Evolutionary conservation across 2,888 invertebrate genomes (phyloP).

Genomic region (Leucozona laternaria): DNA sequence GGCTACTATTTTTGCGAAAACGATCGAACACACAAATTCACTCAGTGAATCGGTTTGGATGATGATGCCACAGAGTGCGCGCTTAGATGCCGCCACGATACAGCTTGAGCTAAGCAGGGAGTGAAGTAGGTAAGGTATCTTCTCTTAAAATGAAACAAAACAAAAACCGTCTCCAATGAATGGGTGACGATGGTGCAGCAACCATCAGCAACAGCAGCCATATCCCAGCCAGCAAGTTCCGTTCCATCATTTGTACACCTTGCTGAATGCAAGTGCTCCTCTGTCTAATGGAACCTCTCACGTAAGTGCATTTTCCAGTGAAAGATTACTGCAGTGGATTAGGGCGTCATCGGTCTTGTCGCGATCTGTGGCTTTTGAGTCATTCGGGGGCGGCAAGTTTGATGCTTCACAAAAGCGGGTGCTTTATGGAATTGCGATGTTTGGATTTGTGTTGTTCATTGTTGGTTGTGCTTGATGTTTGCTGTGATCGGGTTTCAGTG

Average conservation of each 20-base stretch:
- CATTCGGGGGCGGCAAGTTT: conserved; percentile 58
- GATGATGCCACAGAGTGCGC: conserved; percentile 67
- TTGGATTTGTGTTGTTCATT: neutral
- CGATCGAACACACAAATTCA: conserved; percentile 75
- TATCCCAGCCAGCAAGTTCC: conserved; percentile 49
- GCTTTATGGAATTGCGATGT: conserved; percentile 72
- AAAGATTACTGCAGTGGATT: conserved; percentile 71
- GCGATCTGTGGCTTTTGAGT: conserved; percentile 44
- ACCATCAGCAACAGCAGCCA: conserved; percentile 7
- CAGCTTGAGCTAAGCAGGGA: conserved; percentile 32
- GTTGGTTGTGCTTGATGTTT: conserved; percentile 9
- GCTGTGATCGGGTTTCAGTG: conserved; percentile 70
- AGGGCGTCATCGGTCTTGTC: conserved; percentile 67
- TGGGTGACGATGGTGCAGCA: conserved; percentile 69
- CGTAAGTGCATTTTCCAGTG: conserved; percentile 76
- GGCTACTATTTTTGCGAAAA: conserved; percentile 75
- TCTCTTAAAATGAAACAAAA: conserved; percentile 30
- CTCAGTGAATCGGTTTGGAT: conserved; percentile 60
- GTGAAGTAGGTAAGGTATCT: conserved; percentile 53
- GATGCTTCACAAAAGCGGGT: conserved; percentile 61
- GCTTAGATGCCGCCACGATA: conserved; percentile 74
- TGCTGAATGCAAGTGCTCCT: conserved; percentile 55
- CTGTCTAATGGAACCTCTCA: conserved; percentile 63
- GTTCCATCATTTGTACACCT: conserved; percentile 73
- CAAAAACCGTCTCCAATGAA: conserved; percentile 58